Percentiles rank a stretch among this genome's conserved stretches.
Conservation (phyloP, 2,888 invertebrate genomes). For the Incurvaria masculella region DNA sequence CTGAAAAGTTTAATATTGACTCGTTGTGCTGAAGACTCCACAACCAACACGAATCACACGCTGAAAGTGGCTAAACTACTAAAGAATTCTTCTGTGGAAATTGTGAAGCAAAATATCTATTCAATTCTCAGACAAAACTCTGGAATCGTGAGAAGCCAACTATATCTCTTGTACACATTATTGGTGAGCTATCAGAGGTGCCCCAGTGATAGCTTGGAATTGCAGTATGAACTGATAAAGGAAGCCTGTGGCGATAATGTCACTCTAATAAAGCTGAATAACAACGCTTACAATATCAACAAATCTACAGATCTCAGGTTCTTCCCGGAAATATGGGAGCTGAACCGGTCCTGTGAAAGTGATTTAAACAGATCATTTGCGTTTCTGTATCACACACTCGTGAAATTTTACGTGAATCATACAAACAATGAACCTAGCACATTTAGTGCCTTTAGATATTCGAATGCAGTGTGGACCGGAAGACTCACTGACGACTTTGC, state of each 20-base stretch:
- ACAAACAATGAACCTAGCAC: not conserved
- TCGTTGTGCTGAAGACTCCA: conserved; percentile 11
- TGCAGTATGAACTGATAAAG: conserved; percentile 24
- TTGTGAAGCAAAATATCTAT: conserved; percentile 54
- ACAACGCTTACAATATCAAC: conserved; percentile 13
- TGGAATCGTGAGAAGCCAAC: conserved; percentile 12
- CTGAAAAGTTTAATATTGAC: conserved; percentile 24
- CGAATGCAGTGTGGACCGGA: conserved; percentile 39
- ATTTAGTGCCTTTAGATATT: conserved; percentile 50
- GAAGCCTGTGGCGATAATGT: no score
- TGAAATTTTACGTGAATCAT: conserved; percentile 14
- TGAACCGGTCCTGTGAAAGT: conserved; percentile 18
- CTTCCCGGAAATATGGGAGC: conserved; percentile 27
- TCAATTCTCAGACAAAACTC: conserved; percentile 26
- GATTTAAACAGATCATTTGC: conserved; percentile 38
- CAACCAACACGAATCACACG: conserved; percentile 27
- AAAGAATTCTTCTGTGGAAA: conserved; percentile 45
- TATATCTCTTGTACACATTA: conserved; percentile 23
- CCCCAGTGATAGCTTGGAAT: conserved; percentile 20
- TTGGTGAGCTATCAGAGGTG: conserved; percentile 33
- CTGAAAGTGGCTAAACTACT: conserved; percentile 45
- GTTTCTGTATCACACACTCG: conserved; percentile 42
- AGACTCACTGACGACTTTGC: conserved; percentile 44
- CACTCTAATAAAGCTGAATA: not conserved
- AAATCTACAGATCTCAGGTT: conserved; percentile 27